Conservation (phyloP, 1,140 invertebrate species). For the Heliconius hewitsoni region DNA sequence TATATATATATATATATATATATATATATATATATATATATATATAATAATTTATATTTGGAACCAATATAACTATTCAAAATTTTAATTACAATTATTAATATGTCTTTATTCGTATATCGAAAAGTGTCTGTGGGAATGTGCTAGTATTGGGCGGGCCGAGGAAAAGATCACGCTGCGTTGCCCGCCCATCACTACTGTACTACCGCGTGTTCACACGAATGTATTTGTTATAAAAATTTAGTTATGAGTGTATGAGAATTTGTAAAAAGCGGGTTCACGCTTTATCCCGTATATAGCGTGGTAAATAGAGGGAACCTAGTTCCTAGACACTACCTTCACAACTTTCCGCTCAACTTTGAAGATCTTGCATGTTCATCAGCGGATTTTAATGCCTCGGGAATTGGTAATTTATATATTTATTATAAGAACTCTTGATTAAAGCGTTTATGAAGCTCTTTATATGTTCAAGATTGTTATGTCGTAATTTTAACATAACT, state of each 20-base stretch:
- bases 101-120: neutral
- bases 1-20: no score
- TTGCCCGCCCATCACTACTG: constrained; percentile 42
- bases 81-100: neutral
- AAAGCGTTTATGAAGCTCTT: no score
- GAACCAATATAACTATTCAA: neutral
- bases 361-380: neutral
- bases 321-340: neutral
- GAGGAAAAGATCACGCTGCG: constrained; percentile 39
- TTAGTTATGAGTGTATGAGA: neutral
- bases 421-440: no score
- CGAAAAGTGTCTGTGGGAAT: neutral
- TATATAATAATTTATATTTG: neutral
- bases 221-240: neutral
- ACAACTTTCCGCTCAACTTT: neutral
- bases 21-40: no score
- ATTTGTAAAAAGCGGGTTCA: neutral
- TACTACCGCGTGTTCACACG: constrained; percentile 38
- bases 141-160: constrained; percentile 18
- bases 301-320: neutral
- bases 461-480: no score
- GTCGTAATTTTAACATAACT: no score
- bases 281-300: neutral
- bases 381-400: neutral
- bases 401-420: no score